A percentile compares a stretch with the other conserved stretches of the same genome.
Evolutionary conservation across 2,113 vertebrate species (phyloP).

Genomic region (Silurus meridionalis): DNA sequence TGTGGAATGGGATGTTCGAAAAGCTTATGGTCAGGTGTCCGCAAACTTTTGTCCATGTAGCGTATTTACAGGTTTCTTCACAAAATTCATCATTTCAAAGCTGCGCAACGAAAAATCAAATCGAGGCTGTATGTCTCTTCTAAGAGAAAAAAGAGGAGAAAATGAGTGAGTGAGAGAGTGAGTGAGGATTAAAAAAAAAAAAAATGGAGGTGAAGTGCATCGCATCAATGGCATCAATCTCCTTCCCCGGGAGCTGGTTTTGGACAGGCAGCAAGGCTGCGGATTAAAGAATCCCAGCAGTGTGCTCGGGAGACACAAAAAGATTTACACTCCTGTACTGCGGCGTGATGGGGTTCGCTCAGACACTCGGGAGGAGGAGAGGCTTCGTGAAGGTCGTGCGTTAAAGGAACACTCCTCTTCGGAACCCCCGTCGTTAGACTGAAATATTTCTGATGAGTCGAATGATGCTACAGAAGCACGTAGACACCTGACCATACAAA

Average conservation of each 20-base stretch:
- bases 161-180: constrained; percentile 1
- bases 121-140: too few species aligned
- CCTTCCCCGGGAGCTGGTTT: constrained; percentile 17
- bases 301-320: background rate
- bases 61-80: too few species aligned
- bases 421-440: background rate
- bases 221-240: constrained; percentile 25
- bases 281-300: constrained; percentile 29
- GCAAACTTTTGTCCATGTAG: too few species aligned
- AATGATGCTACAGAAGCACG: background rate
- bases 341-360: background rate
- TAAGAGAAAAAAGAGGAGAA: background rate
- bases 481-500: too few species aligned
- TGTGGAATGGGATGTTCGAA: too few species aligned
- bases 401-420: background rate
- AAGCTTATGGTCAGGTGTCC: too few species aligned
- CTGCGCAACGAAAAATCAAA: background rate
- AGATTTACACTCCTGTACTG: constrained; percentile 31
- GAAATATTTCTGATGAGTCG: background rate
- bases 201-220: background rate
- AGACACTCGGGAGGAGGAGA: background rate
- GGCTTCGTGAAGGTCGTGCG: background rate
- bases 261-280: constrained; percentile 28
- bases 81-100: background rate
- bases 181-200: background rate